Evolutionary conservation across 2,797 vertebrate species (phyloP).

Genomic region (Monodelphis domestica): DNA sequence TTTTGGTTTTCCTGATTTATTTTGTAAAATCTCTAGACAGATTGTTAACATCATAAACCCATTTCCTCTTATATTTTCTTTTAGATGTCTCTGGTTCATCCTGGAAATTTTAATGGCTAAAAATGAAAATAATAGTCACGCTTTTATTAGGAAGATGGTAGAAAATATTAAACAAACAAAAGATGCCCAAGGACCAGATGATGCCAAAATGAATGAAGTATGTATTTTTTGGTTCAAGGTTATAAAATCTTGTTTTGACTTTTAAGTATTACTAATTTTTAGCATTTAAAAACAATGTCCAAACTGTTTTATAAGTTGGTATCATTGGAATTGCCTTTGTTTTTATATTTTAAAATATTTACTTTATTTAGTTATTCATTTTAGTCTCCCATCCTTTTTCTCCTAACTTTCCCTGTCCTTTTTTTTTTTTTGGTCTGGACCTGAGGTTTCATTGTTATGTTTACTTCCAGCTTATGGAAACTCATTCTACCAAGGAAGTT

Average conservation of each 20-base stretch:
- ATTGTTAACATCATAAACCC: constrained; percentile 46
- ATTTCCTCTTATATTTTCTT: constrained; percentile 49
- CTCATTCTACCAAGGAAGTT: too few relatives aligned
- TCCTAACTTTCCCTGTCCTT: too few relatives aligned
- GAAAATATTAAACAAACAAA: constrained; percentile 99
- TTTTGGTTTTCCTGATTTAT: constrained; percentile 4
- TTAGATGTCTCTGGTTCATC: constrained; percentile 97
- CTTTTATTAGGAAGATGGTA: constrained; percentile 99
- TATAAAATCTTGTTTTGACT: not conserved
- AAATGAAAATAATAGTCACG: constrained; percentile 99
- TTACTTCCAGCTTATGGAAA: not conserved
- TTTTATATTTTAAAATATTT: not conserved
- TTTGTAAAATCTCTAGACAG: constrained; percentile 22
- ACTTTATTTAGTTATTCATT: not conserved
- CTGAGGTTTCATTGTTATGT: not conserved
- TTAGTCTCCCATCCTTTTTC: not conserved
- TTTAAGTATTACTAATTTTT: constrained; percentile 33
- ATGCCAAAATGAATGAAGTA: constrained; percentile 98
- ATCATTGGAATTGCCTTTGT: constrained; percentile 22
- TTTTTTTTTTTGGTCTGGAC: not conserved
- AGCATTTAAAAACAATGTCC: constrained; percentile 15
- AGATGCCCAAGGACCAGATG: constrained; percentile 93
- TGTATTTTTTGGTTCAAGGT: constrained; percentile 62
- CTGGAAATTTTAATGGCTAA: constrained; percentile 98
- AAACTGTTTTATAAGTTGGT: constrained; percentile 36